Percentiles rank a stretch among this genome's conserved stretches.
phyloP scores from a whole-genome alignment of 2,113 vertebrate genomes.

The Rhabdornis inornatus region DNA sequence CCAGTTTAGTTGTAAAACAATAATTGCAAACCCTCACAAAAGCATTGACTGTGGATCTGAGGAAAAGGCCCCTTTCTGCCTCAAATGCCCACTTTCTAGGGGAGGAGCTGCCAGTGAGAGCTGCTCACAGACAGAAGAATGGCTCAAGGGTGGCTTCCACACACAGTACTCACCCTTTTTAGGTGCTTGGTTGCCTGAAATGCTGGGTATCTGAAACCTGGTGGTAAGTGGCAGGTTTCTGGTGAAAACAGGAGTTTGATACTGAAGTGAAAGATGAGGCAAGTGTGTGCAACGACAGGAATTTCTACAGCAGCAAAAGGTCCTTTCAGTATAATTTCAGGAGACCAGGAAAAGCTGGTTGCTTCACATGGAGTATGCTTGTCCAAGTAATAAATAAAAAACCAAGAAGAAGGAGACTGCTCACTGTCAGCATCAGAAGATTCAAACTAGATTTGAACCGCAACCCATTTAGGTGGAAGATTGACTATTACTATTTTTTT shows the following conservation, averaged over 20 bases:
- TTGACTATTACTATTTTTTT: neutral
- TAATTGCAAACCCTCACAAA: neutral
- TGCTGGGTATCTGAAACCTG: neutral
- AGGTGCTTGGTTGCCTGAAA: neutral
- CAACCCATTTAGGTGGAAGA: neutral
- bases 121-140: neutral
- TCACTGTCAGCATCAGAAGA: neutral
- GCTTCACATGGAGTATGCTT: neutral
- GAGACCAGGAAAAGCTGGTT: neutral
- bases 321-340: neutral
- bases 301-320: neutral
- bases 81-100: neutral
- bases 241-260: neutral
- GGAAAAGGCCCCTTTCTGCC: neutral
- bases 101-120: neutral
- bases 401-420: neutral
- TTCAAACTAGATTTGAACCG: neutral
- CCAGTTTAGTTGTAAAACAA: neutral
- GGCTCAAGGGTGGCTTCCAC: neutral
- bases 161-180: neutral
- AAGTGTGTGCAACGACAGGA: neutral
- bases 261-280: neutral
- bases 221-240: neutral
- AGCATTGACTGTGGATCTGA: neutral
- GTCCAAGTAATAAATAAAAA: neutral